Conservation (phyloP, 1,140 invertebrate genomes). For the Yoshiicerus persimilis region DNA sequence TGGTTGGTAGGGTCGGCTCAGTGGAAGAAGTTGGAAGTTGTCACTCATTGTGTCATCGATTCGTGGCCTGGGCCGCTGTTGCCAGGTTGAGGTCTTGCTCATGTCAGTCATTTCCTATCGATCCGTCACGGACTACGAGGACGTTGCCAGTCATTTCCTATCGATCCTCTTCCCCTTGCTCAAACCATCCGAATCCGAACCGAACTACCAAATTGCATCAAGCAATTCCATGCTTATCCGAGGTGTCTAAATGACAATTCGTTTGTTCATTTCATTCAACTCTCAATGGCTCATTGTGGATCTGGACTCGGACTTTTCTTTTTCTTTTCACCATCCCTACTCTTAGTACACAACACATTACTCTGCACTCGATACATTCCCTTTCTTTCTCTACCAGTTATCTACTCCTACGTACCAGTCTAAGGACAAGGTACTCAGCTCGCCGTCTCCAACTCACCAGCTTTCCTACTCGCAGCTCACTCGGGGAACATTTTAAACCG, state of each 20-base stretch:
- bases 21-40: constrained; percentile 46
- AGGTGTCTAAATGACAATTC: constrained; percentile 22
- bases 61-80: constrained; percentile 41
- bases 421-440: too few species aligned
- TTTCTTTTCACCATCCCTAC: background rate
- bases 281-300: constrained; percentile 8
- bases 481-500: background rate
- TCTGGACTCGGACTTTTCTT: background rate
- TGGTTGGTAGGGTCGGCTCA: constrained; percentile 26
- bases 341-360: background rate
- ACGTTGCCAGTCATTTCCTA: constrained; percentile 46
- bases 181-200: constrained; percentile 3
- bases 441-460: background rate
- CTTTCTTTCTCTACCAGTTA: background rate
- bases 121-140: constrained; percentile 46
- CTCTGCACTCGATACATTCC: background rate
- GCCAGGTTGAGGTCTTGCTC: constrained; percentile 48
- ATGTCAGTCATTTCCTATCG: constrained; percentile 48
- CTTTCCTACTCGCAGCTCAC: background rate
- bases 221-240: constrained; percentile 21
- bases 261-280: constrained; percentile 20
- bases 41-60: constrained; percentile 48
- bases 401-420: background rate
- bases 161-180: constrained; percentile 32
- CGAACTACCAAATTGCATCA: constrained; percentile 23